Evolutionary conservation across 2,888 invertebrate genomes (phyloP), one percentile per base, ranked within the genome.

Genomic region (Nasonovia ribisnigri): DNA sequence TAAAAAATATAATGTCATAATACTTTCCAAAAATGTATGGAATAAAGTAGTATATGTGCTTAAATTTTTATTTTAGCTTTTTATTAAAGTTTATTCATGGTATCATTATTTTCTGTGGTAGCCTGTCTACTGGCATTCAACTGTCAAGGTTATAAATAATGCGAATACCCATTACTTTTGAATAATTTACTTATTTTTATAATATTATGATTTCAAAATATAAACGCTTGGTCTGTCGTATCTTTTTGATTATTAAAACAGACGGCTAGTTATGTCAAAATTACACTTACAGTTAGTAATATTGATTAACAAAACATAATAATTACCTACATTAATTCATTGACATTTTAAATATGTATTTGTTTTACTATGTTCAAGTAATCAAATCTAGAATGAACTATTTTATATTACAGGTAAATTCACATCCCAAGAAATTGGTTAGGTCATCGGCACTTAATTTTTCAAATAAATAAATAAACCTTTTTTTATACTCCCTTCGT

Each of bases 371-470:
- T 3, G 16, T 51, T 20, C 51, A 51, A 67, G n/a, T 13, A 67
- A 67, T n/a, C 13, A n/a, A 67, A 13, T n/a, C 60, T 11, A 60
- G 13, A n/a, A 67, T n/a, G 5, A 1, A 67, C n/a, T 13, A 13
- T n/a, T 60, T 60, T 67, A 4, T 1, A n/a, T 67, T n/a, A 13
- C 4, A 67, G 4, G n/a, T n/a, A n/a, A 67, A 67, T 67, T n/a
- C 13, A 13, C 0, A 13, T n/a, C n/a, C n/a, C 4, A 4, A 67
- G 13, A n/a, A n/a, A n/a, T n/a, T 67, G 0, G 0, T 60, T n/a
- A 67, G 5, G 1, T n/a, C 0, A 67, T n/a, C 11, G 13, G 29
- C 0, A 60, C 0, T n/a, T n/a, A n/a, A 67, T 67, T 16, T n/a
- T 3, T 67, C 13, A 16, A 67, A 67, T n/a, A 67, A n/a, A 67